phyloP scores from a whole-genome alignment of 2,888 invertebrate species.

The Gymnosoma rotundatum region DNA sequence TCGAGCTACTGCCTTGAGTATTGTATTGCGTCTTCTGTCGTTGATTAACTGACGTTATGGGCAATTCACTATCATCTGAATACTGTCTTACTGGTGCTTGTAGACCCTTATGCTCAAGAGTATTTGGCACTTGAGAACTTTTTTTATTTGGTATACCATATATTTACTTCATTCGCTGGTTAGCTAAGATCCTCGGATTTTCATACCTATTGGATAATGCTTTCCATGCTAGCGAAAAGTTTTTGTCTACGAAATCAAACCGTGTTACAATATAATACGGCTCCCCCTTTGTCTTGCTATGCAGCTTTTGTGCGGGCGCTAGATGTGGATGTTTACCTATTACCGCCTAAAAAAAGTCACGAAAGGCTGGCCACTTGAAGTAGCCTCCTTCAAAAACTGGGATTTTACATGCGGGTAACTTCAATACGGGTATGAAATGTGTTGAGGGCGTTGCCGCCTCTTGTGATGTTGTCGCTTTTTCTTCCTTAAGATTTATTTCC shows the following conservation, averaged over 20 bases:
- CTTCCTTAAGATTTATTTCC: too few relatives aligned
- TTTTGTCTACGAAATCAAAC: neutral
- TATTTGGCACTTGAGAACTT: too few relatives aligned
- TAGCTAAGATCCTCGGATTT: too few relatives aligned
- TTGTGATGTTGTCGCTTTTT: neutral
- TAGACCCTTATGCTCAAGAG: too few relatives aligned
- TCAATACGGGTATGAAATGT: neutral
- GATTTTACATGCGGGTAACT: neutral
- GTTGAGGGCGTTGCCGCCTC: neutral
- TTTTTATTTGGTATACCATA: too few relatives aligned
- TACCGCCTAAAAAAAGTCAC: neutral
- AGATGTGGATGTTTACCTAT: neutral
- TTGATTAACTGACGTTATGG: too few relatives aligned
- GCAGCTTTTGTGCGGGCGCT: neutral
- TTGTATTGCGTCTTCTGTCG: too few relatives aligned
- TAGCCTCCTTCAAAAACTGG: neutral
- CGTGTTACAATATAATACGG: neutral
- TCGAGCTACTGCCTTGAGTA: too few relatives aligned
- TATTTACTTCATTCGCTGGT: too few relatives aligned
- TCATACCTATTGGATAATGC: too few relatives aligned
- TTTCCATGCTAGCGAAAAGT: neutral
- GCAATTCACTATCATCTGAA: too few relatives aligned
- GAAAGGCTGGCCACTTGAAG: neutral
- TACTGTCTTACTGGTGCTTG: too few relatives aligned
- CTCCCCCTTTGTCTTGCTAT: conserved; percentile 1